Percentiles rank a stretch among this genome's conserved stretches.
These are phyloP conservation scores for Dryas iulia DNA, from an alignment of 1,140 invertebrate species.

Conservation along the genomic window DNA sequence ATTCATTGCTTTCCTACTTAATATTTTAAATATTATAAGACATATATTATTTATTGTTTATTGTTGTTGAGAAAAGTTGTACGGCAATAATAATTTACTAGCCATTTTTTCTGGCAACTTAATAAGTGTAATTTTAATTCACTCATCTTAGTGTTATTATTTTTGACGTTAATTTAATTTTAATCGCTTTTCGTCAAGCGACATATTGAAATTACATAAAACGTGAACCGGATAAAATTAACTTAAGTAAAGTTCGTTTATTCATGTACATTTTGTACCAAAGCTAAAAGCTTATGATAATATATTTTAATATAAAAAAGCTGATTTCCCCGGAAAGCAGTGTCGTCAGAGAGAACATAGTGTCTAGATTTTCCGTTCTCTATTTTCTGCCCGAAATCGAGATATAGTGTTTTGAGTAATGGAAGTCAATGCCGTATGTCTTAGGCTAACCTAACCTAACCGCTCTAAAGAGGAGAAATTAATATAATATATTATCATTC, in stretches of 20 bases:
- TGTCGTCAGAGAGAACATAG: too few species aligned
- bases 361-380: too few species aligned
- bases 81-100: constrained; percentile 24
- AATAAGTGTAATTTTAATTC: constrained; percentile 31
- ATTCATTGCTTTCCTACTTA: neutral
- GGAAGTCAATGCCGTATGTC: too few species aligned
- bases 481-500: too few species aligned
- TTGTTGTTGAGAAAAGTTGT: constrained; percentile 17
- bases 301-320: too few species aligned
- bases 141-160: constrained; percentile 24
- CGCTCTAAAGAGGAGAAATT: too few species aligned
- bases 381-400: too few species aligned
- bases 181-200: constrained; percentile 11
- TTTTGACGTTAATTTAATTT: constrained; percentile 26
- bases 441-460: too few species aligned
- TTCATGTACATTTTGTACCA: neutral
- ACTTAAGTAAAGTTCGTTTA: neutral
- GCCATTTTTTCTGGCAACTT: constrained; percentile 33
- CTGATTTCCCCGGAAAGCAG: too few species aligned
- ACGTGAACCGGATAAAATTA: neutral
- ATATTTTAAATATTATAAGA: neutral
- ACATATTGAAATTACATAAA: neutral
- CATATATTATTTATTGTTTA: neutral
- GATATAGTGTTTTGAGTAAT: too few species aligned
- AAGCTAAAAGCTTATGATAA: neutral